Base-by-base conservation (phyloP, 2,888 invertebrate species). In the Cryptops parisi region DNA sequence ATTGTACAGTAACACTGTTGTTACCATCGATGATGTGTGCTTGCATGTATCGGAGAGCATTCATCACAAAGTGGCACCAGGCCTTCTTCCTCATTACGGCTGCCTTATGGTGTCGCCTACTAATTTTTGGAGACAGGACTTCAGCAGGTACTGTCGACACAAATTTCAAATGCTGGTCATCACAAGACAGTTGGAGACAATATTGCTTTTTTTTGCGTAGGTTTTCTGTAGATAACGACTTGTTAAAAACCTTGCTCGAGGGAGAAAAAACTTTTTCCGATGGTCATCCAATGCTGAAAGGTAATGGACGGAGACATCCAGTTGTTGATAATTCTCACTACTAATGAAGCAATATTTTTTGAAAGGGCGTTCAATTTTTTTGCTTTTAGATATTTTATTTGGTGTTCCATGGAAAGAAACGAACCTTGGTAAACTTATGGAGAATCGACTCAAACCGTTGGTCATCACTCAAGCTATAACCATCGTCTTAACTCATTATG, bases 361-460 rank as follows among this genome's bases (percentile, higher is more conserved):
- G 19, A 19, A 23, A 17, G 3, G 3, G 3, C 15, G 24, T 24
- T 44, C 15, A 3, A 19, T 44, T 44, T 44, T 19, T 6, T 4
- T 44, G 9, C 9, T 83, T 47, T 80, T 87, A 1, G 94, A 96
- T 72, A 81, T 96, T 74, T 74, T 91, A 12, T 90, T 96, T 68
- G 96, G 96, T 3, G 80, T 96, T 76, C 84, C 82, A 84, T 90
- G 0, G 94, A 94, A 2, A 78, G 94, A 54, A 89, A 89, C 66
- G 74, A 87, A 39, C 89, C 89, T 70, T 90, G n/a, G n/a, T n/a
- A n/a, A n/a, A n/a, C n/a, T n/a, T n/a, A n/a, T n/a, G n/a, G n/a
- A 89, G 1, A 71, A 90, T 45, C 76, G 89, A 33, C 81, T 84
- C 25, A 76, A 90, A 1, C 84, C 89, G 57, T 76, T 93, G 52